phyloP scores from a whole-genome alignment of 2,888 invertebrate species.

The Callyntrura sp. region DNA sequence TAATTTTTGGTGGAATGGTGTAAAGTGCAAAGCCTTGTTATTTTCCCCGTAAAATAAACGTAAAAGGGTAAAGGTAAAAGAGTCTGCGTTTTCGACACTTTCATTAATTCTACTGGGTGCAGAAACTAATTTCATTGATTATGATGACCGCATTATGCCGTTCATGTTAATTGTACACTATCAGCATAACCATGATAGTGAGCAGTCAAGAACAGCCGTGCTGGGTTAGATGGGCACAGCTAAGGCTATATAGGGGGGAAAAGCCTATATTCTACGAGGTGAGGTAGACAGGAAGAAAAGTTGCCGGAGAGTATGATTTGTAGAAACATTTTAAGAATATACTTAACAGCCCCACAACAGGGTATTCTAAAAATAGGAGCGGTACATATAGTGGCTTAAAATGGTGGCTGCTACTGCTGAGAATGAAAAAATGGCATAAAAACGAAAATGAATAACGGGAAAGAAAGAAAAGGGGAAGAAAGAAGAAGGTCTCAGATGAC shows the following conservation, averaged over 20 bases:
- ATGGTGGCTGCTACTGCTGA: constrained; percentile 13
- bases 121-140: constrained; percentile 11
- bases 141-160: constrained; percentile 34
- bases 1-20: neutral
- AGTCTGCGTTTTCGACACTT: neutral
- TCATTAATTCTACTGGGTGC: constrained; percentile 28
- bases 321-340: neutral
- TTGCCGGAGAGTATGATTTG: neutral
- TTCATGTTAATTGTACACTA: constrained; percentile 43
- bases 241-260: neutral
- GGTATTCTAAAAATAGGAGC: neutral
- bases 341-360: neutral
- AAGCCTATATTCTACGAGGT: neutral
- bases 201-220: constrained; percentile 34
- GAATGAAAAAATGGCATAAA: constrained; percentile 33
- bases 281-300: neutral
- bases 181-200: constrained; percentile 41
- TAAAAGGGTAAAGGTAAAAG: constrained; percentile 9
- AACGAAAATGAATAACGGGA: neutral
- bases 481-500: constrained; percentile 67
- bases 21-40: neutral
- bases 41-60: neutral
- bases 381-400: neutral
- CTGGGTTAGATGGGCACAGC: neutral
- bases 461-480: constrained; percentile 45